These are phyloP conservation scores for Drosophila mauritiana DNA, from an alignment of 1,140 invertebrate genomes.

Conservation along the genomic window DNA sequence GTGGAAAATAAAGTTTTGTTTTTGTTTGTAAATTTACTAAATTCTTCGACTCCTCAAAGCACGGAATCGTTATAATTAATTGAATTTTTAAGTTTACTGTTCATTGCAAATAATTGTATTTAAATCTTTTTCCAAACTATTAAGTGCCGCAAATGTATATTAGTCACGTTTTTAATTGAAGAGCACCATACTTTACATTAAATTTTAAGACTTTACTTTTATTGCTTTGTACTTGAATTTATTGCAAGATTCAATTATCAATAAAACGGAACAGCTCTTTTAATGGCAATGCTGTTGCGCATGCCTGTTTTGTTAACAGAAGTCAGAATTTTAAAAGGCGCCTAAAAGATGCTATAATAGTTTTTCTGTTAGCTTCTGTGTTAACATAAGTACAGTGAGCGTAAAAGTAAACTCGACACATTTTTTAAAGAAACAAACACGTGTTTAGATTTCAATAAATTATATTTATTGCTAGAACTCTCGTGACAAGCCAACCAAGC, in stretches of 20 bases:
- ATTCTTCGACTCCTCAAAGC: background rate
- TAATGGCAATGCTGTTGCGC: background rate
- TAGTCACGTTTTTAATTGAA: too few species aligned
- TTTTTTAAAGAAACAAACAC: background rate
- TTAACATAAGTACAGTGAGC: background rate
- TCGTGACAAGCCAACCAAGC: conserved; percentile 35
- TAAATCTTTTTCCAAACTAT: too few species aligned
- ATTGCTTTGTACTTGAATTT: background rate
- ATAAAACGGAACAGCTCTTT: background rate
- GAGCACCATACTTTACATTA: background rate
- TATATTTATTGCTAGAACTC: conserved; percentile 68
- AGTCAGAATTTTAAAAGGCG: conserved; percentile 3
- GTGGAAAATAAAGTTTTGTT: conserved; percentile 1
- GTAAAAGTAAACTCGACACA: too few species aligned
- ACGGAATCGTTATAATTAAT: too few species aligned
- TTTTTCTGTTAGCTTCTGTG: background rate
- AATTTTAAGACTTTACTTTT: background rate
- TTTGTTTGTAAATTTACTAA: background rate
- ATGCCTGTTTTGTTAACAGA: background rate
- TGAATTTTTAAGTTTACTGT: too few species aligned
- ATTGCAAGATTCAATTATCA: background rate
- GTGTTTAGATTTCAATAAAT: conserved; percentile 45
- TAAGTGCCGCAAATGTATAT: background rate
- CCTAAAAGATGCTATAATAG: conserved; percentile 43
- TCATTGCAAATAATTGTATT: background rate